Evolutionary conservation across 2,888 invertebrate genomes (phyloP).

Genomic region (Mayetiola destructor): DNA sequence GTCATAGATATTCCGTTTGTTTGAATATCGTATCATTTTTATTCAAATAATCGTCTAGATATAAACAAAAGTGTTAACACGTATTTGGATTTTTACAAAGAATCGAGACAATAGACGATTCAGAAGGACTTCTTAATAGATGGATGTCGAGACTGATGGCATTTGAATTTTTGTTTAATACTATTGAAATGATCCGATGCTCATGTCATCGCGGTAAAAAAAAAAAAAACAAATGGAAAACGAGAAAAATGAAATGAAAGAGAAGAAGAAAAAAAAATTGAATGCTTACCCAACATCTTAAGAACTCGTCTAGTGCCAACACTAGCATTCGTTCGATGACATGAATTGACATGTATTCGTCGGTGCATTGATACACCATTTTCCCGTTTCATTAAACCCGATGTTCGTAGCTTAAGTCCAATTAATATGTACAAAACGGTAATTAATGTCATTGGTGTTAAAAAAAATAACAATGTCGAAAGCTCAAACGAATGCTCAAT

Average conservation of each 20-base stretch:
- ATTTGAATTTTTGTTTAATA: no score
- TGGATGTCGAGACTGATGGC: no score
- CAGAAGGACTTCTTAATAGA: no score
- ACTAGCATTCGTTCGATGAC: constrained; percentile 34
- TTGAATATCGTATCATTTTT: no score
- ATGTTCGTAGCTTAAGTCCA: constrained; percentile 49
- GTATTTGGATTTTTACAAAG: no score
- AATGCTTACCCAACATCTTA: constrained; percentile 60
- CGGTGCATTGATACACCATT: constrained; percentile 24
- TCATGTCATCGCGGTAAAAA: no score
- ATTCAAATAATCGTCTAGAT: no score
- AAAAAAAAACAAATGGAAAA: no score
- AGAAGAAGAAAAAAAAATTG: neutral
- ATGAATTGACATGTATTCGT: constrained; percentile 20
- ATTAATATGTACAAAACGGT: constrained; percentile 67
- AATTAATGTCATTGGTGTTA: constrained; percentile 77
- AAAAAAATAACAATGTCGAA: constrained; percentile 62
- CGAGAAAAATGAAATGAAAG: neutral
- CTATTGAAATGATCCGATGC: no score
- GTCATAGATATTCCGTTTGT: no score
- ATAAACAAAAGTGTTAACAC: no score
- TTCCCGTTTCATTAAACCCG: constrained; percentile 36
- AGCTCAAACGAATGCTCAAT: constrained; percentile 41
- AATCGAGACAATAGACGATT: no score
- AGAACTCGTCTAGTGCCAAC: constrained; percentile 53